phyloP scores from a whole-genome alignment of 1,140 invertebrate genomes.

The Listronotus bonariensis region DNA sequence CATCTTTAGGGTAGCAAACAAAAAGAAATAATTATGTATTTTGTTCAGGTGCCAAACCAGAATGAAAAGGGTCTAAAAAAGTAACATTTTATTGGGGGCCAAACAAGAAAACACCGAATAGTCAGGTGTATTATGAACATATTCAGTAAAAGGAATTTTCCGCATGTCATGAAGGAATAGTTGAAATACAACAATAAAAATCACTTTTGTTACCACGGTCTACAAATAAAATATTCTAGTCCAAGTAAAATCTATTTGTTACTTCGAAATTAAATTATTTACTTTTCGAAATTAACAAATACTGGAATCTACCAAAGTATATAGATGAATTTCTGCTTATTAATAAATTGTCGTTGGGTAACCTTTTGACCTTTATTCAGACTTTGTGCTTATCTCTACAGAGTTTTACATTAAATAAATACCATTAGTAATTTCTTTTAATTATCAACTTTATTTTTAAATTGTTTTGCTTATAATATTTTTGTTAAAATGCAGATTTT shows the following conservation, averaged over 20 bases:
- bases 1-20: too few species aligned
- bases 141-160: too few species aligned
- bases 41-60: too few species aligned
- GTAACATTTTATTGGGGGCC: too few species aligned
- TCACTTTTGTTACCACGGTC: neutral
- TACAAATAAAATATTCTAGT: neutral
- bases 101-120: too few species aligned
- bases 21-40: too few species aligned
- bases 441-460: conserved; percentile 1
- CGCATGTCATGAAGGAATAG: too few species aligned
- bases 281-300: conserved; percentile 25
- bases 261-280: conserved; percentile 25
- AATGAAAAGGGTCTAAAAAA: too few species aligned
- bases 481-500: neutral
- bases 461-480: neutral
- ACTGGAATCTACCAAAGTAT: conserved; percentile 29
- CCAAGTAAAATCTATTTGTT: neutral
- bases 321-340: conserved; percentile 40
- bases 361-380: conserved; percentile 42
- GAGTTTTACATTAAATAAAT: conserved; percentile 30
- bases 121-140: too few species aligned
- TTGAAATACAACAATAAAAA: too few species aligned
- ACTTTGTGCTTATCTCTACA: conserved; percentile 40
- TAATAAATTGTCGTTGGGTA: conserved; percentile 38
- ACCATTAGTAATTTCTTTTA: conserved; percentile 24